Percentiles rank a stretch among this genome's conserved stretches.
phyloP scores from a whole-genome alignment of 1,140 invertebrate genomes.

The Caenorhabditis latens region DNA sequence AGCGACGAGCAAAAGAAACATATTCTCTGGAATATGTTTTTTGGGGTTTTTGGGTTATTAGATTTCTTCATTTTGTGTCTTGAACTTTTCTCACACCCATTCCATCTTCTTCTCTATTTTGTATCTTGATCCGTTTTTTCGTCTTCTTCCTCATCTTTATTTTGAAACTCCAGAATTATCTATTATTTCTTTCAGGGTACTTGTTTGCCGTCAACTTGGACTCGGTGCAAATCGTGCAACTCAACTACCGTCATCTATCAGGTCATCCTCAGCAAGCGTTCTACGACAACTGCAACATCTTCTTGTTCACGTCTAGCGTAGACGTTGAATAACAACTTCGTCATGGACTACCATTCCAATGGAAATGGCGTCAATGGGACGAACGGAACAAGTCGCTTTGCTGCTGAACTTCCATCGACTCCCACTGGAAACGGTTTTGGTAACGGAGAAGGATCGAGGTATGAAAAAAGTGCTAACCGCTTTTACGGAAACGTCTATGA shows the following conservation, averaged over 20 bases:
- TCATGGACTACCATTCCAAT: conserved; percentile 31
- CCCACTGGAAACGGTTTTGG: not conserved
- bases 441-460: not conserved
- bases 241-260: not conserved
- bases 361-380: conserved; percentile 31
- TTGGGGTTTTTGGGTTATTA: not conserved
- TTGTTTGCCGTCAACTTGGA: conserved; percentile 30
- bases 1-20: not conserved
- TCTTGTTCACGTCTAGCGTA: not conserved
- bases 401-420: not conserved
- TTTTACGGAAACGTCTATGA: not conserved
- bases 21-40: not conserved
- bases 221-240: not conserved
- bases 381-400: not conserved
- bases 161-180: not conserved
- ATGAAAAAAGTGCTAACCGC: not conserved
- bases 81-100: not conserved
- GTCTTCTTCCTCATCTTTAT: not conserved
- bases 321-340: not conserved
- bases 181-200: conserved; percentile 18
- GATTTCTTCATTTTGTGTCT: not conserved
- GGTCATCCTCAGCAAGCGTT: not conserved
- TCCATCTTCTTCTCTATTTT: not conserved
- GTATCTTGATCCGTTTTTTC: not conserved
- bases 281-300: not conserved